Evolutionary conservation across 2,888 invertebrate species (phyloP).

Genomic region (Cephus sareptanus): DNA sequence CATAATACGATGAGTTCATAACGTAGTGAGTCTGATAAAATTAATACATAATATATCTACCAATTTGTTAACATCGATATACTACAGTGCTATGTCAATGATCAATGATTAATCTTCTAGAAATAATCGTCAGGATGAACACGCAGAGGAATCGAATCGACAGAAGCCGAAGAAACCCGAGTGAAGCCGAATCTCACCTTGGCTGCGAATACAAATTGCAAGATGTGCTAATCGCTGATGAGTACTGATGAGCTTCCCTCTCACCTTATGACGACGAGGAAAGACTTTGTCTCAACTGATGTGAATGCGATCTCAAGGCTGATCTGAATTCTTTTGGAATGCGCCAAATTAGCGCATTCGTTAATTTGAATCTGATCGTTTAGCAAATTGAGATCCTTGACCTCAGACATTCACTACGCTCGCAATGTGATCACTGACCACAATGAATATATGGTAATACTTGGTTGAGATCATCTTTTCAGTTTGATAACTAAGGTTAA

Average conservation of each 20-base stretch:
- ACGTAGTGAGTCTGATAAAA: neutral
- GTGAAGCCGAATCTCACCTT: neutral
- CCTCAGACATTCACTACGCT: neutral
- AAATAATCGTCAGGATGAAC: neutral
- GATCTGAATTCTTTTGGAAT: neutral
- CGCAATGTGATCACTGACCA: neutral
- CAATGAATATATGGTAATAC: neutral
- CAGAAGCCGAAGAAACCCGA: neutral
- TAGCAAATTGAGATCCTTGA: neutral
- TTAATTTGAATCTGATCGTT: neutral
- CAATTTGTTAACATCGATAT: neutral
- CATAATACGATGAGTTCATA: neutral
- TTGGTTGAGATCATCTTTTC: neutral
- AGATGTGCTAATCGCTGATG: neutral
- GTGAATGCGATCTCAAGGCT: neutral
- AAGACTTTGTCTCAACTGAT: neutral
- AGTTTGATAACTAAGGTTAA: neutral
- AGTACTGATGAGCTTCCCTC: neutral
- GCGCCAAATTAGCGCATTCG: neutral
- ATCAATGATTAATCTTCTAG: neutral
- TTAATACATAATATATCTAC: neutral
- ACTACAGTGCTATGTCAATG: neutral
- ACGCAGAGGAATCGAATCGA: neutral
- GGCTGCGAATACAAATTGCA: neutral
- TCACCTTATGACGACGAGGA: neutral